Percentiles rank a stretch among this genome's conserved stretches.
Evolutionary conservation across 2,113 vertebrate species (phyloP).

Genomic region (Equus quagga): DNA sequence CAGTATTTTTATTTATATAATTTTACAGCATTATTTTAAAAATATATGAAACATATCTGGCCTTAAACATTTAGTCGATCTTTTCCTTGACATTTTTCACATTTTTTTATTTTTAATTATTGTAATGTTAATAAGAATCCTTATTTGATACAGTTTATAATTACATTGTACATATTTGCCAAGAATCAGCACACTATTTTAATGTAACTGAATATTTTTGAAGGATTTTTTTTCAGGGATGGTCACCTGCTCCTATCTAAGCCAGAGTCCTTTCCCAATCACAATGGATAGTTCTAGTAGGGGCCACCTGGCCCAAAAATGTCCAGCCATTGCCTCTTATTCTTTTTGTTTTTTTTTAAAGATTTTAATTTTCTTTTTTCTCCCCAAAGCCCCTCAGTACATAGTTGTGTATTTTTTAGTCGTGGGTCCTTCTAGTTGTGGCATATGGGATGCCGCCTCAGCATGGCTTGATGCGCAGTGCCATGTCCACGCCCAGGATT

Average conservation of each 20-base stretch:
- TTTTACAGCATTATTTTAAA: neutral
- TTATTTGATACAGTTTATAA: neutral
- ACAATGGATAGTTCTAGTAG: neutral
- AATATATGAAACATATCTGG: neutral
- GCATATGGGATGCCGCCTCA: no score
- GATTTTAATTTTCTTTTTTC: no score
- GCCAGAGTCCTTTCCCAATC: neutral
- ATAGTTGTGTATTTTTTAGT: no score
- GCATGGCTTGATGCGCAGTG: no score
- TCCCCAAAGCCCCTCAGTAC: no score
- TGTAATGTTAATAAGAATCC: neutral
- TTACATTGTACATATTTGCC: neutral
- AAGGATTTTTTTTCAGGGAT: neutral
- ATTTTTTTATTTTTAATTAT: neutral
- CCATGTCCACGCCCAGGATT: no score
- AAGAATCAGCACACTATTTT: neutral
- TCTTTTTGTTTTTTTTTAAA: no score
- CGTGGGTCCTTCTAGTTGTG: no score
- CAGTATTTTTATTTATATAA: neutral
- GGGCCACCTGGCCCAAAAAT: fast-evolving
- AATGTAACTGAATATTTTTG: neutral
- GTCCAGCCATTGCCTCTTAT: no score
- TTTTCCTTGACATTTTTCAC: neutral
- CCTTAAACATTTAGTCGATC: neutral
- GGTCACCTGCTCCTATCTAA: fast-evolving